Base-by-base conservation (phyloP, 1,140 invertebrate species). In the Leptopilina clavipes region DNA sequence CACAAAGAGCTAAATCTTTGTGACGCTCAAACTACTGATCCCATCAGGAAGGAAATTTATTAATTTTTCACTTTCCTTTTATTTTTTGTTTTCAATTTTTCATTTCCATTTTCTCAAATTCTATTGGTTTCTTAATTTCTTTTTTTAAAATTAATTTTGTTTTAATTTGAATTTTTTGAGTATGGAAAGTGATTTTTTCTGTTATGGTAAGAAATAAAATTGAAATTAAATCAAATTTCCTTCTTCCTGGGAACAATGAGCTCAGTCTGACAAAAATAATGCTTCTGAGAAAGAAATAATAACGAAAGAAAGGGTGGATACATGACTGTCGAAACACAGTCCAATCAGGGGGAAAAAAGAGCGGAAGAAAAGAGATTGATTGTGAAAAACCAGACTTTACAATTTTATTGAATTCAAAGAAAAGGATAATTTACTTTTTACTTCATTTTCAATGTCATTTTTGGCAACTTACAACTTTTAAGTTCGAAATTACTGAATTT, bases 281-380 rank as follows among this genome's bases (percentile, higher is more conserved):
- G 12, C 25, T 31, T 22, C 0, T 31, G 22, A n/a, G 0, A 25
- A 31, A n/a, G 19, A 12, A 25, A 14, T 14, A n/a, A 31, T 6
- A 37, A 14, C n/a, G 22, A 59, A 65, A 37, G 19, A 3, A 65
- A 65, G 59, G 22, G 59, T 65, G 59, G 48, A 78, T 76, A 76
- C 65, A 59, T 77, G 76, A 70, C 74, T 81, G 76, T 76, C 73
- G 72, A 81, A 76, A 77, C 70, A 22, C 77, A 79, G 74, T 65
- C 59, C n/a, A 22, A 7, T 65, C 8, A 6, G 8, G 17, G 14
- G n/a, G 2, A 59, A 59, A 8, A 65, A 31, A 65, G 12, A 65
- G 22, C 25, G 12, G 59, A 31, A 65, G 56, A 59, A 22, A 59
- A 31, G 56, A 12, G 22, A 22, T 19, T 56, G 17, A 18, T 19